Evolutionary conservation across 2,113 vertebrate genomes (phyloP).

Genomic region (Hemicordylus capensis): DNA sequence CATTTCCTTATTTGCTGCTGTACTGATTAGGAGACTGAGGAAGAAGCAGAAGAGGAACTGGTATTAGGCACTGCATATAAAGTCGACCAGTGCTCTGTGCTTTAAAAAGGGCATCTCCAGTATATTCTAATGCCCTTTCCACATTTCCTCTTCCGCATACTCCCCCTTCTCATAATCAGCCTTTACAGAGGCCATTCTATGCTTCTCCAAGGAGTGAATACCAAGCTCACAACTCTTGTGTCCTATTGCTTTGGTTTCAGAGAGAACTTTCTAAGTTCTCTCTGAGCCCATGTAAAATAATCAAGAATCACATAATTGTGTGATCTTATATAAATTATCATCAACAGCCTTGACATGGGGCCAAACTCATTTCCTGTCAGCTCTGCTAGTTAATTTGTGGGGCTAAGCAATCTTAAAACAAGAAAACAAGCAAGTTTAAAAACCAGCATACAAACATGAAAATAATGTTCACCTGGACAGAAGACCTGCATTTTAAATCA

Average conservation of each 20-base stretch:
- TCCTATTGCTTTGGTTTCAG: not conserved
- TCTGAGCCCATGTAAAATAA: not conserved
- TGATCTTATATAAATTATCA: not conserved
- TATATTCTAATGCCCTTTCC: too few species aligned
- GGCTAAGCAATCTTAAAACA: not conserved
- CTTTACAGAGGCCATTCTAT: too few species aligned
- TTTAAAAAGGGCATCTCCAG: too few species aligned
- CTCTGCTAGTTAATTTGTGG: not conserved
- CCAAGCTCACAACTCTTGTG: not conserved
- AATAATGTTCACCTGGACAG: not conserved
- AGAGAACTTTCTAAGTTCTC: not conserved
- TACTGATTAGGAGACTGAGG: too few species aligned
- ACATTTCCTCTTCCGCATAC: too few species aligned
- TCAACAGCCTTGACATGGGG: not conserved
- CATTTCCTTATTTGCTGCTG: too few species aligned
- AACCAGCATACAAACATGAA: not conserved
- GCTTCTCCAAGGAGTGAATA: too few species aligned
- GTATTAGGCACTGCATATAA: too few species aligned
- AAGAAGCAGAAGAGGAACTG: too few species aligned
- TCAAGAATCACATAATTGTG: not conserved
- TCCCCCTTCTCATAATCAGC: too few species aligned
- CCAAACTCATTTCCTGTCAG: not conserved
- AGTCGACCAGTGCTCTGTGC: too few species aligned
- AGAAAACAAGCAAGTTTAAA: not conserved
- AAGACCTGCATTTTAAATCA: not conserved